Conservation (phyloP, 2,797 vertebrate genomes). For the Clarias pachynema region DNA sequence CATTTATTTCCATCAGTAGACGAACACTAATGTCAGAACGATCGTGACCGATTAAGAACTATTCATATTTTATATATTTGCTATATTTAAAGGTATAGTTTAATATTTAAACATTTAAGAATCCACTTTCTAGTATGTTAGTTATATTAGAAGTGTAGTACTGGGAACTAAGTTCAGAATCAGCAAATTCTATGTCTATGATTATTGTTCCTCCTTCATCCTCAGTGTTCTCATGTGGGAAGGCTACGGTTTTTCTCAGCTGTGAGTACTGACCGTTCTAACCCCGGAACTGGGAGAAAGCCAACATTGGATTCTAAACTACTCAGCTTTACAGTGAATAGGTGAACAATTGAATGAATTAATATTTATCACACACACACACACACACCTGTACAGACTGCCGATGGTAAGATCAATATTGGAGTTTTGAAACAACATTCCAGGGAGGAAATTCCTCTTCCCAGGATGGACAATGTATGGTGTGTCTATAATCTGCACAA, state of each 20-base stretch:
- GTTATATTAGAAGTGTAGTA: not conserved
- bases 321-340: not conserved
- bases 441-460: constrained; percentile 90
- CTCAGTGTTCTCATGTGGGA: not conserved
- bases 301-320: not conserved
- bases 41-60: not conserved
- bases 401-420: constrained; percentile 89
- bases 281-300: not conserved
- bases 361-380: not conserved
- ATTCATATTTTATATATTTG: not conserved
- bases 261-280: not conserved
- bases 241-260: not conserved
- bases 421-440: constrained; percentile 84
- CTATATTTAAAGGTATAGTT: not conserved
- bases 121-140: not conserved
- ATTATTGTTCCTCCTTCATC: not conserved
- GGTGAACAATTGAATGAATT: not conserved
- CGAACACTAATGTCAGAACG: not conserved
- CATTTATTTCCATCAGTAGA: not conserved
- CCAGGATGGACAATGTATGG: constrained; percentile 85
- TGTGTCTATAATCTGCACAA: constrained; percentile 88
- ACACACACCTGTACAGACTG: constrained; percentile 90
- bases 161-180: not conserved
- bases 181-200: not conserved
- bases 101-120: not conserved